These are phyloP conservation scores for Metridium senile DNA, from an alignment of 92 coral and sea anemone species.

Conservation along the genomic window DNA sequence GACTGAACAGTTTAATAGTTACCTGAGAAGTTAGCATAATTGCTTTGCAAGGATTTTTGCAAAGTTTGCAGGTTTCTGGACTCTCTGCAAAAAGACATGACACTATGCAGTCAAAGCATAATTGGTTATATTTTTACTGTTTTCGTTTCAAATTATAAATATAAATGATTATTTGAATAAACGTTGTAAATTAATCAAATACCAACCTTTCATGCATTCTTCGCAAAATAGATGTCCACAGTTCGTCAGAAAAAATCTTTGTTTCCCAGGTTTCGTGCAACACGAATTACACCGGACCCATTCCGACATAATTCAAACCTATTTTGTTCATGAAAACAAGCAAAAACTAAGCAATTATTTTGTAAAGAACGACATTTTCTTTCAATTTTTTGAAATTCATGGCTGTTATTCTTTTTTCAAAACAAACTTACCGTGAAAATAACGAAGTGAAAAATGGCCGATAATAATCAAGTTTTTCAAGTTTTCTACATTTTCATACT, in stretches of 20 bases:
- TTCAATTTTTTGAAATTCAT: too few species aligned
- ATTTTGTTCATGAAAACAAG: neutral
- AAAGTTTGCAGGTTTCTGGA: constrained; percentile 77
- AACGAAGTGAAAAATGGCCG: too few species aligned
- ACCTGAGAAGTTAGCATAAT: constrained; percentile 86
- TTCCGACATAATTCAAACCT: constrained; percentile 57
- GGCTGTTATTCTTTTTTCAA: too few species aligned
- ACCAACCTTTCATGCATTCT: constrained; percentile 85
- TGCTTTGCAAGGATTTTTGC: constrained; percentile 79
- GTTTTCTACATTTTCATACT: too few species aligned
- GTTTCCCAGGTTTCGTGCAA: constrained; percentile 78
- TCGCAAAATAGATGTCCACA: constrained; percentile 98
- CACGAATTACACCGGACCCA: constrained; percentile 99
- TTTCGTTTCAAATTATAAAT: too few species aligned
- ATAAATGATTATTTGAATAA: too few species aligned
- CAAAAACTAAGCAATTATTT: neutral
- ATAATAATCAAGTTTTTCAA: too few species aligned
- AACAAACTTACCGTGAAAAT: too few species aligned
- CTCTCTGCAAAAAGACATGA: constrained; percentile 37
- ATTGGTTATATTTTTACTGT: too few species aligned
- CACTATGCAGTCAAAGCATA: too few species aligned
- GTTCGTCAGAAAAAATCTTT: constrained; percentile 84
- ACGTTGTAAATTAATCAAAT: neutral
- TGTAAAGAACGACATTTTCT: neutral
- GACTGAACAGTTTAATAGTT: neutral